Conservation (phyloP, 2,113 vertebrate species). For the Actinemys pallida region DNA sequence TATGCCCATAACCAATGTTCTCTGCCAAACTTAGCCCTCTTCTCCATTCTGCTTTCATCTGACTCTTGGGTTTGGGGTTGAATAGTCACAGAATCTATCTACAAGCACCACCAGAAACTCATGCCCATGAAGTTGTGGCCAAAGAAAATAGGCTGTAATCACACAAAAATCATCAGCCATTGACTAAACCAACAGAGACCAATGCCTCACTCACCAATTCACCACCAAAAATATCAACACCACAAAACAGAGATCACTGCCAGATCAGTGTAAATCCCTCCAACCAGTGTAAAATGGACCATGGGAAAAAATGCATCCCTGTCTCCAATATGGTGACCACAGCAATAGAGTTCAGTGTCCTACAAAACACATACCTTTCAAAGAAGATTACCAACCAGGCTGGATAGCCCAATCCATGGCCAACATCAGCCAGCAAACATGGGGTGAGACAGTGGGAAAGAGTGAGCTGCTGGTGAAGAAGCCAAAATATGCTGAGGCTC, state of each 20-base stretch:
- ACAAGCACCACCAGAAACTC: neutral
- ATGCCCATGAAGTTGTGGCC: neutral
- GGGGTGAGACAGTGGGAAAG: neutral
- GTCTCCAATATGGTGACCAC: fast-evolving
- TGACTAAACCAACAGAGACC: neutral
- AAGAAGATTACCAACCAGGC: neutral
- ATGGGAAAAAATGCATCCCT: neutral
- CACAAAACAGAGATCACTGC: neutral
- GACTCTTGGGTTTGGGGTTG: neutral
- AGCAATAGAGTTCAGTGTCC: neutral
- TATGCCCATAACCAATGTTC: neutral
- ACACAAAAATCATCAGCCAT: fast-evolving
- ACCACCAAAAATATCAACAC: neutral
- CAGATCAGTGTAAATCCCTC: neutral
- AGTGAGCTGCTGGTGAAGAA: neutral
- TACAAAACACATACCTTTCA: neutral
- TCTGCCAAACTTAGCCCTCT: neutral
- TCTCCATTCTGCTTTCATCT: neutral
- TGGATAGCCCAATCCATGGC: neutral
- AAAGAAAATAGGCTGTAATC: neutral
- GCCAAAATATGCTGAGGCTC: neutral
- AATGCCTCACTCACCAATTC: neutral
- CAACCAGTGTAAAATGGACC: neutral
- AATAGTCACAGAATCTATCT: neutral
- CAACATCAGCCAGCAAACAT: neutral